A percentile compares a stretch with the other conserved stretches of the same genome.
Evolutionary conservation across 2,113 vertebrate genomes (phyloP).

Genomic region (Crypturellus undulatus): DNA sequence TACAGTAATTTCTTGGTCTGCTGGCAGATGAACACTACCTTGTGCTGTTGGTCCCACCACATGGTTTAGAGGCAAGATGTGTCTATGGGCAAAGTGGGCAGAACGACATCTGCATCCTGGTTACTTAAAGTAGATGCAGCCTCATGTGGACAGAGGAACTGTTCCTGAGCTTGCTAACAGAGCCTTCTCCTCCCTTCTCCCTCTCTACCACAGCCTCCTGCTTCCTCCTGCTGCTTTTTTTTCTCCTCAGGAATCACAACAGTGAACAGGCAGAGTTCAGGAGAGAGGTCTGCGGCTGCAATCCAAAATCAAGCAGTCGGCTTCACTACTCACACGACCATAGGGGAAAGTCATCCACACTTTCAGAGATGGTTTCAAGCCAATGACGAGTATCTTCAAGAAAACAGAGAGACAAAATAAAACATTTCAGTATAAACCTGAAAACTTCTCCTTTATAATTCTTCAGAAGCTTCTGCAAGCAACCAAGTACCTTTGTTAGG

Average conservation of each 20-base stretch:
- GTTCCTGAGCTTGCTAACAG: neutral
- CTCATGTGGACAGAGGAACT: neutral
- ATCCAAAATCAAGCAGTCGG: neutral
- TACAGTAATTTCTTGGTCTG: neutral
- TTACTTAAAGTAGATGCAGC: neutral
- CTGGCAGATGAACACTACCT: neutral
- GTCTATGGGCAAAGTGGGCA: neutral
- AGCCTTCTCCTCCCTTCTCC: neutral
- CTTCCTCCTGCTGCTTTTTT: neutral
- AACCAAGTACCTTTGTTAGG: slow-evolving; percentile 90
- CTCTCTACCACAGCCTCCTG: neutral
- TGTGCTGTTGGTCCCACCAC: neutral
- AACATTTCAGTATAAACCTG: neutral
- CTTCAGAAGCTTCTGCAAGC: neutral
- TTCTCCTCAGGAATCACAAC: neutral
- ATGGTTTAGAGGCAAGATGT: accelerated
- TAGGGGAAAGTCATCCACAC: slow-evolving; percentile 99
- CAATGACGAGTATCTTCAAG: slow-evolving; percentile 93
- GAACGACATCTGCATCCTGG: neutral
- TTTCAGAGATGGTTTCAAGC: slow-evolving; percentile 94
- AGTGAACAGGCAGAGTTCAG: neutral
- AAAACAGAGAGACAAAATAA: neutral
- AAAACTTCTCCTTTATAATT: neutral
- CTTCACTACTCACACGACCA: slow-evolving; percentile 83
- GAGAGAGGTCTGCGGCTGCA: neutral